Evolutionary conservation across 2,888 invertebrate species (phyloP).

Genomic region (Anoplius nigerrimus): DNA sequence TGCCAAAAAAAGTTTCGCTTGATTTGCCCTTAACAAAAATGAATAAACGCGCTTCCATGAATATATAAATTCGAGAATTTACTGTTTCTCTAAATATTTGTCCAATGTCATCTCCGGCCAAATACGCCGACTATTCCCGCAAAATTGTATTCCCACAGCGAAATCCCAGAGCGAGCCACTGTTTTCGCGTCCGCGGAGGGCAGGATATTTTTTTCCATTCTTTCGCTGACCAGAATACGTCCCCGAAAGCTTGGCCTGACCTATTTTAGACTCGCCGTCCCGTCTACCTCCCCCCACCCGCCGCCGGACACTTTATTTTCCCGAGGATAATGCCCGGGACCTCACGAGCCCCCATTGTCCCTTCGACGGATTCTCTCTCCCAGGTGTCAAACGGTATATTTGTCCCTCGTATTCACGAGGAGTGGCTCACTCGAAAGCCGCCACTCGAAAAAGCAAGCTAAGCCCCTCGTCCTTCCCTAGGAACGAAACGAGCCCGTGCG

Average conservation of each 20-base stretch:
- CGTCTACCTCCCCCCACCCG: slow-evolving; percentile 8
- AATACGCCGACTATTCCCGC: too few relatives aligned
- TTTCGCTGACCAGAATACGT: too few relatives aligned
- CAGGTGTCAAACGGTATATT: slow-evolving; percentile 58
- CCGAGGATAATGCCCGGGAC: slow-evolving; percentile 31
- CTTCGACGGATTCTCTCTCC: slow-evolving; percentile 30
- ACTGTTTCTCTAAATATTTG: too few relatives aligned
- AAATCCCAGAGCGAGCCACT: too few relatives aligned
- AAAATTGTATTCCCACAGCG: too few relatives aligned
- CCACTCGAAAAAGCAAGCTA: not conserved
- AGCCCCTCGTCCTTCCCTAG: not conserved
- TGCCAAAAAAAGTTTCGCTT: too few relatives aligned
- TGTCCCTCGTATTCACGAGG: slow-evolving; percentile 31
- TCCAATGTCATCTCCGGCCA: too few relatives aligned
- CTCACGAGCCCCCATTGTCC: slow-evolving; percentile 29
- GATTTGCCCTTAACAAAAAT: too few relatives aligned
- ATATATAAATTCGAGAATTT: too few relatives aligned
- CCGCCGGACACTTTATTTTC: slow-evolving; percentile 56
- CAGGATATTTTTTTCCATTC: too few relatives aligned
- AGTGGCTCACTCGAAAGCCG: not conserved
- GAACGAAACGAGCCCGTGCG: not conserved
- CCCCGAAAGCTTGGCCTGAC: slow-evolving; percentile 25
- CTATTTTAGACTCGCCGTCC: slow-evolving; percentile 5
- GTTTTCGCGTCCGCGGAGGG: too few relatives aligned
- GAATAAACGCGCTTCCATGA: too few relatives aligned